These are phyloP conservation scores for Macrosteles quadrilineatus DNA, from an alignment of 1,140 invertebrate species.

Conservation along the genomic window DNA sequence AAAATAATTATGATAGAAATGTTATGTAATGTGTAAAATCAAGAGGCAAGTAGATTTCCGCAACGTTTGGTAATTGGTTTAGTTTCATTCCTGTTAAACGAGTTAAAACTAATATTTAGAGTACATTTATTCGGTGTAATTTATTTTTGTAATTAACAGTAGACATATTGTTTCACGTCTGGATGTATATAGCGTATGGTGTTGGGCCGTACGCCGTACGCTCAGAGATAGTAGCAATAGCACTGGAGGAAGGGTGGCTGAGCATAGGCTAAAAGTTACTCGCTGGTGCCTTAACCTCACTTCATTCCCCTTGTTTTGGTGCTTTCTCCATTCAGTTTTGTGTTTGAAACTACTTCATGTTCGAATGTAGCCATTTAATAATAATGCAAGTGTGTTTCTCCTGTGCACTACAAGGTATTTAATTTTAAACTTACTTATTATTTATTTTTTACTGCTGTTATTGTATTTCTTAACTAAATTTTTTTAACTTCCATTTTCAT, in stretches of 20 bases:
- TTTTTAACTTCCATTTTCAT: background rate
- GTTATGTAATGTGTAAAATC: background rate
- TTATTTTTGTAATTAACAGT: background rate
- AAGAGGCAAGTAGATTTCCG: background rate
- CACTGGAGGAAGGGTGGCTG: background rate
- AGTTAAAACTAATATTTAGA: background rate
- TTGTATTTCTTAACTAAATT: constrained; percentile 13
- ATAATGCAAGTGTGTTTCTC: constrained; percentile 9
- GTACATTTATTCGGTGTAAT: background rate
- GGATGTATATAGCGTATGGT: background rate
- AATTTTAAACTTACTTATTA: background rate
- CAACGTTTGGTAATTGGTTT: background rate
- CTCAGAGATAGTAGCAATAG: background rate
- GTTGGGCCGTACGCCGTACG: background rate
- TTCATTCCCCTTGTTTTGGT: constrained; percentile 19
- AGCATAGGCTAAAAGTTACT: constrained; percentile 20
- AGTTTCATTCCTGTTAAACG: background rate
- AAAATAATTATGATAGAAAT: background rate
- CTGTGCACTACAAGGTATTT: background rate
- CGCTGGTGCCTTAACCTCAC: constrained; percentile 19
- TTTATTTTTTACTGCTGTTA: constrained; percentile 5
- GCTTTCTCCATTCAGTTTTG: constrained; percentile 10
- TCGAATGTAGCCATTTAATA: background rate
- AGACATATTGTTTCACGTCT: background rate
- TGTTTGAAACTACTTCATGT: background rate